Base-by-base conservation (phyloP, 2,113 vertebrate genomes). In the Macquaria australasica region DNA sequence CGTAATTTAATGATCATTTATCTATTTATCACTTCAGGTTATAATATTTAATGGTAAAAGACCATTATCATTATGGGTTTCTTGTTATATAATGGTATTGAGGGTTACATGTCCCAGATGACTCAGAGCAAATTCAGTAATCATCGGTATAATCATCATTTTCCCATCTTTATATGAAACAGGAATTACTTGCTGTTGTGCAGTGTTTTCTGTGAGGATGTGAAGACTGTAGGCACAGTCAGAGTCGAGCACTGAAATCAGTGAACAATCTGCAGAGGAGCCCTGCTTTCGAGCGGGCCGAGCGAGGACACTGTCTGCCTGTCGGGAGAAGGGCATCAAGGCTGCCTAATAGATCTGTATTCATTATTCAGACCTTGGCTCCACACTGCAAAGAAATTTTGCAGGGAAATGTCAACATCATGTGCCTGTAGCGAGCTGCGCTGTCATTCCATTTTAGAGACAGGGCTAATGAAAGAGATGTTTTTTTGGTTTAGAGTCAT, bases 331-430 rank as follows among this genome's bases (percentile, higher is more conserved):
- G 66, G 55, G 41, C 39, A 84, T 71, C 73, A 50, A 87, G 82
- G 86, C 81, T 71, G 78, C 25, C 79, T 86, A 87, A 83, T 79
- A 86, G 73, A 82, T 88, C 62, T 81, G 55, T 84, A 85, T 89
- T 93, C 69, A 90, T 91, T 88, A 92, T 91, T 91, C 88, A 91
- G 82, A 83, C 83, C 82, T 70, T 45, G 76, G 85, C 83, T 73
- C 59, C 45, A 70, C 15, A 23, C 68, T 37, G 62, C 76, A 70
- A 58, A 66, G 67, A 84, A 37, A 73, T 48, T 59, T 82, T 77
- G 23, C 81, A 48, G 68, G 34, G 41, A 91, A 81, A 91, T 69
- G 39, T 90, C 81, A 81, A 79, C 82, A 82, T 81, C 8, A 64
- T 59, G 64, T 64, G 72, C 8, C 53, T 58, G 59, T 59, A 66